These are phyloP conservation scores for Ypsolopha sequella DNA, from an alignment of 2,888 invertebrate species.

Conservation along the genomic window DNA sequence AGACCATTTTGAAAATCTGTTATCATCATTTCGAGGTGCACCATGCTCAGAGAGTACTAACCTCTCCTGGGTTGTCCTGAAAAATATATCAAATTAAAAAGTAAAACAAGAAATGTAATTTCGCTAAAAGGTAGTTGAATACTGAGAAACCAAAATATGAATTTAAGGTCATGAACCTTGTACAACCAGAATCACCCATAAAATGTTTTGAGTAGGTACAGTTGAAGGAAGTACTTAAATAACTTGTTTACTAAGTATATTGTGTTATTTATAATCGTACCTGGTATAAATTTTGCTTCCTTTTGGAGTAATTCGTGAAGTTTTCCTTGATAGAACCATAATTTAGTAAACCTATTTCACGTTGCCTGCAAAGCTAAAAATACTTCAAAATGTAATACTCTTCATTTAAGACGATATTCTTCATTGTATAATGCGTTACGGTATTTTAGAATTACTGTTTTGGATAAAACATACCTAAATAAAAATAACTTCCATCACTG, in stretches of 20 bases:
- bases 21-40: conserved; percentile 58
- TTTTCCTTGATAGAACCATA: conserved; percentile 60
- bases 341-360: conserved; percentile 43
- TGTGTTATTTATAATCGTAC: conserved; percentile 24
- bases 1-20: conserved; percentile 39
- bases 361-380: conserved; percentile 25
- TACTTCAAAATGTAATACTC: conserved; percentile 23
- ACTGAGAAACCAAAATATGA: background rate
- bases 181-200: conserved; percentile 8
- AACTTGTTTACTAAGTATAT: too few relatives aligned
- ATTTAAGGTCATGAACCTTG: conserved; percentile 3
- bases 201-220: too few relatives aligned
- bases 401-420: conserved; percentile 21
- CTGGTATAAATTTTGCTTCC: conserved; percentile 47
- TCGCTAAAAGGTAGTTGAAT: background rate
- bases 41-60: conserved; percentile 41
- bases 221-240: too few relatives aligned
- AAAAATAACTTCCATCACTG: conserved; percentile 65
- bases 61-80: conserved; percentile 33
- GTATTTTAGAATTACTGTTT: conserved; percentile 28
- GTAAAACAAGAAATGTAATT: background rate
- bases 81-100: conserved; percentile 12
- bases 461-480: conserved; percentile 29
- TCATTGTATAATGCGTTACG: conserved; percentile 27
- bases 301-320: conserved; percentile 43